Conservation (phyloP, 2,113 vertebrate genomes). For the Saccopteryx bilineata region DNA sequence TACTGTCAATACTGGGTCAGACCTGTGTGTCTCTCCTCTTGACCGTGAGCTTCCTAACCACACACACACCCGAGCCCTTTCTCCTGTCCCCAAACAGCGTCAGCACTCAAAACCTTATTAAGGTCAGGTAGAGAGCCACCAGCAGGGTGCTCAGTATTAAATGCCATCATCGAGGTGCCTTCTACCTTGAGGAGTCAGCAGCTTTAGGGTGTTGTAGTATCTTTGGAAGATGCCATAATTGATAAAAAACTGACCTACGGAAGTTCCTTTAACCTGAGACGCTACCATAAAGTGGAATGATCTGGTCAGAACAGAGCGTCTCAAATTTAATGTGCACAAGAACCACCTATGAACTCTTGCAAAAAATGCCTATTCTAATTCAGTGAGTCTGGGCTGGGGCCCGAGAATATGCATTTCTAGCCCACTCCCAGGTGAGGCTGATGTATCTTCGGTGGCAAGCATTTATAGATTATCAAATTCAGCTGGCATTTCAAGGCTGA, state of each 20-base stretch:
- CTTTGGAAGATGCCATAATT: neutral
- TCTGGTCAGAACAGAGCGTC: neutral
- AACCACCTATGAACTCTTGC: neutral
- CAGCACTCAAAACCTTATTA: neutral
- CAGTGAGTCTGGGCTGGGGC: neutral
- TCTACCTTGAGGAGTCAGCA: neutral
- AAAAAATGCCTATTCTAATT: neutral
- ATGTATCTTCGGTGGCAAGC: neutral
- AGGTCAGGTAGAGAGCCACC: neutral
- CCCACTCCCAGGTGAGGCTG: neutral
- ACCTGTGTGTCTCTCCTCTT: neutral
- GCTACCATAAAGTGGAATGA: neutral
- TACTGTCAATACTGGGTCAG: neutral
- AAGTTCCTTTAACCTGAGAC: neutral
- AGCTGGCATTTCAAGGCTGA: neutral
- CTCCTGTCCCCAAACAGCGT: neutral
- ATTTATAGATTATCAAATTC: neutral
- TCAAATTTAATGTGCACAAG: neutral
- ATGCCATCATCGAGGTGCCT: fast-evolving
- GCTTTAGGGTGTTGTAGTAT: neutral
- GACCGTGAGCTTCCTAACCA: neutral
- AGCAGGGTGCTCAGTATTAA: neutral
- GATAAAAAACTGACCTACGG: slow-evolving; percentile 8
- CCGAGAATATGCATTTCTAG: neutral
- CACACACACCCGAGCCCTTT: neutral